phyloP scores from a whole-genome alignment of 2,888 invertebrate species.

The Drosophila quinaria region DNA sequence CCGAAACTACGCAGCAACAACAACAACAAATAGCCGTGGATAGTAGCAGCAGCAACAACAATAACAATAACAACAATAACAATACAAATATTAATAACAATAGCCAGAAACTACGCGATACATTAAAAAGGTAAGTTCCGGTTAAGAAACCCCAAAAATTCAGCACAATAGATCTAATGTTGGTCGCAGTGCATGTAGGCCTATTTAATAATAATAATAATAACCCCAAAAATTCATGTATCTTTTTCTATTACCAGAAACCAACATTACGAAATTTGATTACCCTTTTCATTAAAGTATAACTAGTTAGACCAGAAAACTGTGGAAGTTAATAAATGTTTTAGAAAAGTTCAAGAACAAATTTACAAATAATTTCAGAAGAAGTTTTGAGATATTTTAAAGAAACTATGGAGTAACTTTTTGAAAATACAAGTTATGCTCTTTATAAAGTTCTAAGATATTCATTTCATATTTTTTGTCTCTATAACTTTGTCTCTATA shows the following conservation, averaged over 20 bases:
- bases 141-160: neutral
- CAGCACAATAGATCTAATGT: too few relatives aligned
- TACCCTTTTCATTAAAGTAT: neutral
- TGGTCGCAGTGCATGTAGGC: too few relatives aligned
- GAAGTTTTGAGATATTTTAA: too few relatives aligned
- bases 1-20: slow-evolving; percentile 94
- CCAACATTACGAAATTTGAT: too few relatives aligned
- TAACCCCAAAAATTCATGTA: too few relatives aligned
- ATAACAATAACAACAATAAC: slow-evolving; percentile 85
- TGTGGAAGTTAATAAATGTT: neutral
- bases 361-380: neutral
- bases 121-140: slow-evolving; percentile 77
- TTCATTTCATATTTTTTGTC: neutral
- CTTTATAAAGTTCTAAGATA: neutral
- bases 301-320: neutral
- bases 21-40: slow-evolving; percentile 74
- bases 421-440: too few relatives aligned
- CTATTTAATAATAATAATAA: too few relatives aligned
- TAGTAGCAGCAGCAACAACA: slow-evolving; percentile 90
- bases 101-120: slow-evolving; percentile 57
- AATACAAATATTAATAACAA: slow-evolving; percentile 51
- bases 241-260: too few relatives aligned
- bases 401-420: too few relatives aligned
- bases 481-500: too few relatives aligned
- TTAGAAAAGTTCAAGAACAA: neutral